Evolutionary conservation across 1,140 invertebrate genomes (phyloP).

Genomic region (Metopolophium dirhodum): DNA sequence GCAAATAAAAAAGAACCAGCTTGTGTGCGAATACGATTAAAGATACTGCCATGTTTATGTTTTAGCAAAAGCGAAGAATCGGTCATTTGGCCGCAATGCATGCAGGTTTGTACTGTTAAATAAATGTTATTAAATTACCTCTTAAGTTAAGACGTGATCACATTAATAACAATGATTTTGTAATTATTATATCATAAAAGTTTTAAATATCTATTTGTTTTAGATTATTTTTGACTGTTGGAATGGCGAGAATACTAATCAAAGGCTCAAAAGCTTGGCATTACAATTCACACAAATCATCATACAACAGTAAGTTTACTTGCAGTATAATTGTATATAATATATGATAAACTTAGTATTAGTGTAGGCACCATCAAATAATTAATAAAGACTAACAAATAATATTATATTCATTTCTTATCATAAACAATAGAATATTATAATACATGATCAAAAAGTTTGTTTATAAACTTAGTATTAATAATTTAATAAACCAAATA

Average conservation of each 20-base stretch:
- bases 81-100: conserved; percentile 56
- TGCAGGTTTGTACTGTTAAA: conserved; percentile 63
- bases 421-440: background rate
- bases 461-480: background rate
- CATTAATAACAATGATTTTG: background rate
- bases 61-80: conserved; percentile 47
- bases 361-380: background rate
- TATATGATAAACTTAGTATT: background rate
- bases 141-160: background rate
- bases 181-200: background rate
- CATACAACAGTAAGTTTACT: conserved; percentile 65
- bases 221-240: conserved; percentile 82
- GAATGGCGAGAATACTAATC: conserved; percentile 83
- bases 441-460: background rate
- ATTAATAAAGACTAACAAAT: too few species aligned
- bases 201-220: background rate
- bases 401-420: too few species aligned
- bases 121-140: background rate
- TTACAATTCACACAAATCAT: conserved; percentile 84
- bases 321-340: background rate
- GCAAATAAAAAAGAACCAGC: conserved; percentile 23
- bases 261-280: conserved; percentile 79
- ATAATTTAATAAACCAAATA: background rate
- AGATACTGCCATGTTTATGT: conserved; percentile 45
- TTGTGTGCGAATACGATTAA: conserved; percentile 34